phyloP scores from a whole-genome alignment of 2,888 invertebrate species.

The Lissonota sp. region DNA sequence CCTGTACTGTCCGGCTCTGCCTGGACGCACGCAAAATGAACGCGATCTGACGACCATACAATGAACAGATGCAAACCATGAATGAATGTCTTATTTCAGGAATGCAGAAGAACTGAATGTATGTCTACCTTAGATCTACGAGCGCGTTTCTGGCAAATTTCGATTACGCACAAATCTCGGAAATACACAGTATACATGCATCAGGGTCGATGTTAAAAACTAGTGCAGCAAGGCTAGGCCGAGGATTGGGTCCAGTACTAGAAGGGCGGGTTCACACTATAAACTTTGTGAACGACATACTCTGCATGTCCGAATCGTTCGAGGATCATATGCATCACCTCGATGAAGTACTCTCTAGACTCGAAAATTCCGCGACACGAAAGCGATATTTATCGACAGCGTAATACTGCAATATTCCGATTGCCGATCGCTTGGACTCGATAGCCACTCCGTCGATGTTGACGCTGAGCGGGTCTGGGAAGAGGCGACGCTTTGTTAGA shows the following conservation, averaged over 20 bases:
- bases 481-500: background rate
- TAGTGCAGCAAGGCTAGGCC: no score
- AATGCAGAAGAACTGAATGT: background rate
- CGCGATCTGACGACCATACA: background rate
- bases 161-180: background rate
- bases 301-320: conserved; percentile 9
- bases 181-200: conserved; percentile 15
- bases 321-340: background rate
- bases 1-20: background rate
- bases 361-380: background rate
- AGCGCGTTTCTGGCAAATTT: conserved; percentile 11
- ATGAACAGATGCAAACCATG: conserved; percentile 5
- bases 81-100: background rate
- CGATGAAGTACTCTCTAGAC: background rate
- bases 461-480: background rate
- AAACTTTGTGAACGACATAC: conserved; percentile 6
- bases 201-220: background rate
- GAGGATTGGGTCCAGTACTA: background rate
- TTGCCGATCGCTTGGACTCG: no score
- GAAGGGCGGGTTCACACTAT: background rate
- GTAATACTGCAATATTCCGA: background rate
- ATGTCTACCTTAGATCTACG: conserved; percentile 10
- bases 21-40: conserved; percentile 19
- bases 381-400: background rate
- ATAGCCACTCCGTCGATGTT: background rate